phyloP scores from a whole-genome alignment of 2,888 invertebrate genomes.

The Germaria angustata region DNA sequence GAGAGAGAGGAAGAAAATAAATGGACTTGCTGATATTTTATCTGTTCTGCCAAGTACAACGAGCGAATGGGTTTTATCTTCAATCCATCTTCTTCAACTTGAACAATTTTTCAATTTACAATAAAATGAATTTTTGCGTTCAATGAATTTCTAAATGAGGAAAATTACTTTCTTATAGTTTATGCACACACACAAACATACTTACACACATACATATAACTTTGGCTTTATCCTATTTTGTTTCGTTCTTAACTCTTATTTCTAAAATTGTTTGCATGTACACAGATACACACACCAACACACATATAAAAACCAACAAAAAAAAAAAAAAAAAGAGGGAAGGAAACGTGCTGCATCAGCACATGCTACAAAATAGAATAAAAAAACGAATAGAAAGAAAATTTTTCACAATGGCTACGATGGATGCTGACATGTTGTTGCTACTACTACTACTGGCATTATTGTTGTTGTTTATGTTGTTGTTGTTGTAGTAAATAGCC shows the following conservation, averaged over 20 bases:
- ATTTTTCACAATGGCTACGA: slow-evolving; percentile 35
- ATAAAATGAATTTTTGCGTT: slow-evolving; percentile 70
- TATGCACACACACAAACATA: too few species aligned
- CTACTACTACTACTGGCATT: slow-evolving; percentile 14
- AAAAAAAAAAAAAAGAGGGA: neutral
- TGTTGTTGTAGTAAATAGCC: slow-evolving; percentile 75
- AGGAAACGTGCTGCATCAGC: slow-evolving; percentile 59
- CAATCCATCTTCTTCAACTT: slow-evolving; percentile 73
- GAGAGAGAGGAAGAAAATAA: neutral
- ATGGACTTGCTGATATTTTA: slow-evolving; percentile 5
- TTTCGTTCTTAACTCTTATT: slow-evolving; percentile 44
- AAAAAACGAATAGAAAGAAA: slow-evolving; percentile 11
- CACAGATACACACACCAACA: neutral
- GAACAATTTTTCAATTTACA: slow-evolving; percentile 75
- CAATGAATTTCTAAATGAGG: slow-evolving; percentile 72
- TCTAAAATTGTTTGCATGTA: slow-evolving; percentile 39
- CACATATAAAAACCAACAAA: neutral
- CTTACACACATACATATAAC: too few species aligned
- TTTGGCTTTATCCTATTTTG: slow-evolving; percentile 31
- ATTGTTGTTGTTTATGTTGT: slow-evolving; percentile 64
- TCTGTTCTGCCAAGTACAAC: neutral
- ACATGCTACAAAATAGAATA: slow-evolving; percentile 39
- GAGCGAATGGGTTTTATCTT: slow-evolving; percentile 33
- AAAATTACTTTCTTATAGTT: slow-evolving; percentile 75
- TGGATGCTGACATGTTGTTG: slow-evolving; percentile 20